Base-by-base conservation (phyloP, 2,888 invertebrate genomes). In the Thymelicus lineola region DNA sequence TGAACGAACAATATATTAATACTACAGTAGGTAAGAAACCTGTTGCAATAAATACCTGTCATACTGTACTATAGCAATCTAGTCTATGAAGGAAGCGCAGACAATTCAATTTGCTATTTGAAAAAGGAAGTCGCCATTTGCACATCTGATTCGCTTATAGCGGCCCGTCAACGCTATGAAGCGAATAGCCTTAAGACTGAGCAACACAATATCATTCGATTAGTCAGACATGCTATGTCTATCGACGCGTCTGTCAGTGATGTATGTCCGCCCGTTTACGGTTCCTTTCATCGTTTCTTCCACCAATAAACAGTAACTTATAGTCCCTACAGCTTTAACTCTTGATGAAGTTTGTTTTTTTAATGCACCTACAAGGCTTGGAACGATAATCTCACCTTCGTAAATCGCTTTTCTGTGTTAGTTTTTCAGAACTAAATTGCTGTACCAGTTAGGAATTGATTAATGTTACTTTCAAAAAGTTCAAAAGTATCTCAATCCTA, bases 91-190 rank as follows among this genome's bases (percentile, higher is more conserved):
- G 71, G 75, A 71, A 70, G 73, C 74, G 74, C 42, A 75, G 69
- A 73, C 75, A 66, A 79, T 79, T 76, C 75, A 76, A 79, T 80
- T 77, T 73, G 77, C 81, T 74, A 76, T 82, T 80, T 80, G 73
- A 77, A 83, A 86, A 85, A 85, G 88, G 89, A 90, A 85, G 88
- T 82, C 73, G 79, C 77, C 79, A 80, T 87, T 89, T 86, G 84
- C 80, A 77, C 78, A 76, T 80, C 83, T 86, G 83, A 88, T 88
- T 87, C 85, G 85, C 77, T 77, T 74, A 76, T 81, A 81, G 74
- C 69, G 75, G 77, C 76, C 77, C 83, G 78, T 80, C 81, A 80
- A 76, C 77, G 71, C 78, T 76, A 81, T 80, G 78, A 84, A 84
- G 80, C 76, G 80, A 82, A 77, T 80, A 82, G 78, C 82, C 83